Conservation (phyloP, 2,888 invertebrate species). For the Rhyacophila evoluta region DNA sequence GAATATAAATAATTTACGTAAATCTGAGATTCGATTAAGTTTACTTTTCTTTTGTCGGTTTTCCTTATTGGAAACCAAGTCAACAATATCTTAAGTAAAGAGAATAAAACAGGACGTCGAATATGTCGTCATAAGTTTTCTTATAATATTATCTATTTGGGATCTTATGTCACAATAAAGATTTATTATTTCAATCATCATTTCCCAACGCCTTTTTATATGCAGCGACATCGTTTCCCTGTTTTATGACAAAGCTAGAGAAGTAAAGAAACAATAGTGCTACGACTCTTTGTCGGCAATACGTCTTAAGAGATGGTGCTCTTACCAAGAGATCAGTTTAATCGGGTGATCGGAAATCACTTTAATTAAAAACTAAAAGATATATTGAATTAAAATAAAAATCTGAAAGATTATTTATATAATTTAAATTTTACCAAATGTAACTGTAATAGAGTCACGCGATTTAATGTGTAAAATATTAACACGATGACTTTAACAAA, state of each 20-base stretch:
- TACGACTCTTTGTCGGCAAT: conserved; percentile 36
- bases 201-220: conserved; percentile 50
- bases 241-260: conserved; percentile 48
- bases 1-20: too few species aligned
- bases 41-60: neutral
- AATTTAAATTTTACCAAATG: too few species aligned
- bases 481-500: too few species aligned
- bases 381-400: too few species aligned
- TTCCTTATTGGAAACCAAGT: neutral
- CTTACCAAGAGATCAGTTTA: neutral
- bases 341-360: conserved; percentile 11
- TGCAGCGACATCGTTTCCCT: conserved; percentile 47
- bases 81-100: conserved; percentile 40
- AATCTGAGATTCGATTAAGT: too few species aligned
- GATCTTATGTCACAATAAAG: conserved; percentile 51
- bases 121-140: conserved; percentile 32
- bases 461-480: too few species aligned
- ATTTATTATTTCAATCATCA: conserved; percentile 54
- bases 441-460: too few species aligned
- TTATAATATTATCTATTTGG: conserved; percentile 40
- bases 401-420: neutral
- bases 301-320: conserved; percentile 23
- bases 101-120: conserved; percentile 39
- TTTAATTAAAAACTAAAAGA: neutral
- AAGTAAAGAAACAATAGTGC: conserved; percentile 45